Percentiles rank a stretch among this genome's conserved stretches.
These are phyloP conservation scores for Apotomis capreana DNA, from an alignment of 2,888 invertebrate species.

Conservation along the genomic window DNA sequence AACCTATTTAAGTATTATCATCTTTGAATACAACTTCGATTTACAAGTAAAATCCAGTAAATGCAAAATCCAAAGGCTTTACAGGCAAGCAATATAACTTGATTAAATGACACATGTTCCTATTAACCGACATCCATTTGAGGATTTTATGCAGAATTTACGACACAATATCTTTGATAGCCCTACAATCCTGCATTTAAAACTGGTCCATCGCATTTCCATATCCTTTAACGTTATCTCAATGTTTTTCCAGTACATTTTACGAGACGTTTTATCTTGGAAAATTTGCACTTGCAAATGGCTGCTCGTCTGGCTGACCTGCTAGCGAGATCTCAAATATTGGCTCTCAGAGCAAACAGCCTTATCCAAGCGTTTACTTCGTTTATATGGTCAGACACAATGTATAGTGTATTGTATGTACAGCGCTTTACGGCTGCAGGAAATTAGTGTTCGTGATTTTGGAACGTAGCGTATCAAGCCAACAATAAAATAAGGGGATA, in stretches of 20 bases:
- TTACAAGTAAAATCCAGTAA: background rate
- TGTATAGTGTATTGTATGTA: conserved; percentile 31
- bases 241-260: conserved; percentile 35
- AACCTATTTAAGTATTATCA: too few species aligned
- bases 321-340: conserved; percentile 78
- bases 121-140: background rate
- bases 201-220: conserved; percentile 27
- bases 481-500: background rate
- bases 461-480: background rate
- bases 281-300: conserved; percentile 80
- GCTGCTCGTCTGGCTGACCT: conserved; percentile 71
- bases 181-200: background rate
- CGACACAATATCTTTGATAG: conserved; percentile 3
- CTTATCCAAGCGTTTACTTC: conserved; percentile 75
- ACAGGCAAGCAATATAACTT: background rate
- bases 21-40: too few species aligned
- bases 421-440: conserved; percentile 22
- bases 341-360: conserved; percentile 71
- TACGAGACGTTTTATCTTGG: conserved; percentile 68
- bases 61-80: background rate
- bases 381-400: conserved; percentile 56
- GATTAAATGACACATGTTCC: background rate
- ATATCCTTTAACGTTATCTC: conserved; percentile 35
- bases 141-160: background rate
- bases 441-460: conserved; percentile 26